Conservation (phyloP, 2,888 invertebrate genomes). For the Pseudoips prasinana region DNA sequence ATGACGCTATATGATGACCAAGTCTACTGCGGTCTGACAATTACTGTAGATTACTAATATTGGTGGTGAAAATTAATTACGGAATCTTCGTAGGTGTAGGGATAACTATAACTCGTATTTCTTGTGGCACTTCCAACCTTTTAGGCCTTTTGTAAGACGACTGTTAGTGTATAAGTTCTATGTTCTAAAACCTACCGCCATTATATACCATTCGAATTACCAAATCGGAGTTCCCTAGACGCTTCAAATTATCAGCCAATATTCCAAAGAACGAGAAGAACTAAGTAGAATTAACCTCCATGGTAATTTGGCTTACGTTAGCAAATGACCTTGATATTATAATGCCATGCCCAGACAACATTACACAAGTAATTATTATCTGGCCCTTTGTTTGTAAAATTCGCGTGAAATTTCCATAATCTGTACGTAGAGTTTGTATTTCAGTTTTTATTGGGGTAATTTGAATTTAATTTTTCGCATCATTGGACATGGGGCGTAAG, state of each 20-base stretch:
- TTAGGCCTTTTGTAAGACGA: too few relatives aligned
- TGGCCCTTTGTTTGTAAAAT: conserved; percentile 24
- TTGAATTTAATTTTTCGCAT: conserved; percentile 11
- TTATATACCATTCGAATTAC: conserved; percentile 21
- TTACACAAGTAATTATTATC: conserved; percentile 26
- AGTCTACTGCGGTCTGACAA: too few relatives aligned
- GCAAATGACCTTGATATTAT: conserved; percentile 17
- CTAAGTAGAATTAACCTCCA: conserved; percentile 17
- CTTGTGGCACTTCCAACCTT: too few relatives aligned
- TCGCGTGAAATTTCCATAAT: conserved; percentile 22
- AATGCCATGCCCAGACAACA: conserved; percentile 25
- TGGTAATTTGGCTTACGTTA: conserved; percentile 7
- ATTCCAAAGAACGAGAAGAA: conserved; percentile 13
- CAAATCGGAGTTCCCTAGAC: conserved; percentile 24
- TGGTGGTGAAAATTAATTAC: too few relatives aligned
- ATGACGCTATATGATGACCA: too few relatives aligned
- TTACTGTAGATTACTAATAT: too few relatives aligned
- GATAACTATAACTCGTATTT: too few relatives aligned
- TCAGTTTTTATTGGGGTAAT: conserved; percentile 15
- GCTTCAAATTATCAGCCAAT: conserved; percentile 24
- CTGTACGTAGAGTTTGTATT: conserved; percentile 10
- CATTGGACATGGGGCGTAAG: background rate
- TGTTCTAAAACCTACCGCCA: too few relatives aligned
- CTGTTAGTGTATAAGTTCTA: too few relatives aligned
- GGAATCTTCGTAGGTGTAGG: too few relatives aligned